These are phyloP conservation scores for Porites rus DNA, from an alignment of 92 coral and sea anemone genomes.

Conservation along the genomic window DNA sequence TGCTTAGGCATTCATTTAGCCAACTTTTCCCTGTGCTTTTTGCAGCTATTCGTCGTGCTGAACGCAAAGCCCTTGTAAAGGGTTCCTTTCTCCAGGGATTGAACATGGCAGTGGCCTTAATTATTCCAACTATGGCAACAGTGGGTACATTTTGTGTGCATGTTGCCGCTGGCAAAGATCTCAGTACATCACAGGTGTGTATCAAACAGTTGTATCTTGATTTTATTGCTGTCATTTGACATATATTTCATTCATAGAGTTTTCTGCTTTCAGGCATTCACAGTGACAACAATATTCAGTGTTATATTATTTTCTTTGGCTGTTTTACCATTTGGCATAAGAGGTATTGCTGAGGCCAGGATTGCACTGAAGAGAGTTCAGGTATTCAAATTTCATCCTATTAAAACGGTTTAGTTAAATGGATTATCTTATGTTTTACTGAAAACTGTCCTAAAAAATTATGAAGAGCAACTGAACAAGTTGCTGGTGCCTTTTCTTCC, in stretches of 20 bases:
- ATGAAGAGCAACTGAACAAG: too few species aligned
- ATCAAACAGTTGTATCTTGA: too few species aligned
- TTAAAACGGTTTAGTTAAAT: too few species aligned
- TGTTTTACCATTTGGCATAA: conserved; percentile 86
- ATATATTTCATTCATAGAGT: too few species aligned
- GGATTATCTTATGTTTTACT: too few species aligned
- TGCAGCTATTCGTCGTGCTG: conserved; percentile 77
- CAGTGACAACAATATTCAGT: conserved; percentile 84
- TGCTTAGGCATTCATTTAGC: too few species aligned
- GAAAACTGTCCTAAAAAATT: too few species aligned
- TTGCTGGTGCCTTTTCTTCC: too few species aligned
- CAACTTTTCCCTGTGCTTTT: not conserved
- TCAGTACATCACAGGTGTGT: conserved; percentile 34
- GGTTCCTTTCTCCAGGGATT: conserved; percentile 81
- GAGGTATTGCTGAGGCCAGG: conserved; percentile 83
- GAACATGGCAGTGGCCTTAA: conserved; percentile 81
- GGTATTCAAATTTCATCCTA: conserved; percentile 40
- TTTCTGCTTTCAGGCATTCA: conserved; percentile 77
- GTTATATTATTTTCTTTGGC: conserved; percentile 85
- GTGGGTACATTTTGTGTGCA: conserved; percentile 89
- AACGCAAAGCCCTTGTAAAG: conserved; percentile 76
- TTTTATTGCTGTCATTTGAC: too few species aligned
- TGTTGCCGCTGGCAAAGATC: conserved; percentile 75
- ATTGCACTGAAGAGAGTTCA: conserved; percentile 82
- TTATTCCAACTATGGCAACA: conserved; percentile 87